Conservation (phyloP, 2,888 invertebrate genomes). For the Leptopilina myrica region DNA sequence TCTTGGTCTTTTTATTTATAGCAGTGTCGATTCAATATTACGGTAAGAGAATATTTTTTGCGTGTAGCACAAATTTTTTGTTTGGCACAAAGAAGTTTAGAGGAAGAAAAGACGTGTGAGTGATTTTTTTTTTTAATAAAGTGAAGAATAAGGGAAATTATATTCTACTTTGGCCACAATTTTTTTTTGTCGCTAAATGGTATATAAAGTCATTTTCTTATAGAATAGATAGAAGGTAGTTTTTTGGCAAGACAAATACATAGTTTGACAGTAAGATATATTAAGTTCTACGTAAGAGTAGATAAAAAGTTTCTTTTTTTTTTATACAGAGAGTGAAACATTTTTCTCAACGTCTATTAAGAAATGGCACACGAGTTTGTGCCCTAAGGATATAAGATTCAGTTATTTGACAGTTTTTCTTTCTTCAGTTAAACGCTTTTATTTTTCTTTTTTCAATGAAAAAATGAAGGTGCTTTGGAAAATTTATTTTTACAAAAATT, state of each 20-base stretch:
- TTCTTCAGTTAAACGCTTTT: neutral
- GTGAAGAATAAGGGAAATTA: conserved; percentile 35
- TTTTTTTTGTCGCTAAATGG: neutral
- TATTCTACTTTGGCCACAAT: conserved; percentile 31
- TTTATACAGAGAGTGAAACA: conserved; percentile 19
- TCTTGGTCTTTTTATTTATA: neutral
- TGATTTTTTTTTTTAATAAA: conserved; percentile 21
- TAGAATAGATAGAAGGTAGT: neutral
- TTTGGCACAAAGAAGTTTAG: conserved; percentile 45
- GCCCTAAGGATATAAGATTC: conserved; percentile 9
- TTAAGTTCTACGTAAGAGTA: conserved; percentile 24
- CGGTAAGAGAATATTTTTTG: conserved; percentile 34
- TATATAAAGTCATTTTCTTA: conserved; percentile 10
- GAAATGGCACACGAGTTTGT: conserved; percentile 1
- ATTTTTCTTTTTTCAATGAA: too few relatives aligned
- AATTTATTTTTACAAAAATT: neutral
- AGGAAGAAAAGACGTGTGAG: conserved; percentile 42
- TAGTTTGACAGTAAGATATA: conserved; percentile 36
- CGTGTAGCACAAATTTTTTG: conserved; percentile 23
- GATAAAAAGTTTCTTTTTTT: conserved; percentile 29
- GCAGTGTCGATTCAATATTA: conserved; percentile 37
- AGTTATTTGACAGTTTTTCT: conserved; percentile 4
- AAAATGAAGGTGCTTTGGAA: neutral
- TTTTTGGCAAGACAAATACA: conserved; percentile 35
- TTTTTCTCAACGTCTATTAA: conserved; percentile 14